Base-by-base conservation (phyloP, 2,888 invertebrate genomes). In the Sphaerophoria taeniata region DNA sequence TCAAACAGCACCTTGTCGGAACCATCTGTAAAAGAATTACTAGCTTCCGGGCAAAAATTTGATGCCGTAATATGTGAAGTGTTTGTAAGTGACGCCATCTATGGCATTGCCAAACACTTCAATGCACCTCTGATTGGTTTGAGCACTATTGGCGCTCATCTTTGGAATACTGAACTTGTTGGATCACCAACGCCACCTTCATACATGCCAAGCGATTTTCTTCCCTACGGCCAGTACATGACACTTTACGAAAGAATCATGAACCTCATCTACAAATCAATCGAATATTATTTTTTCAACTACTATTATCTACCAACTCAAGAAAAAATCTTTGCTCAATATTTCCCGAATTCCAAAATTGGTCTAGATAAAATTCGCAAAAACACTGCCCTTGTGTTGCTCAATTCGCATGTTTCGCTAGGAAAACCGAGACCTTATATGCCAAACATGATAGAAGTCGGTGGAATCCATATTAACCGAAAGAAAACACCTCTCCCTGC, bases 401-500 rank as follows among this genome's bases (percentile, higher is more conserved):
- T 92, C 0, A 92, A 92, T 74, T 89, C 89, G 11, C 92, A 92
- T 67, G 90, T 90, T 9, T 90, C 90, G 0, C 87, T 91, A 4
- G 89, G 89, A 31, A 89, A 87, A 58, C 90, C 91, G 0, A 89
- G 91, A 3, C 91, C 92, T 3, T 91, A 91, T 84, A 87, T 90
- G 2, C 90, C 91, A 36, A 92, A 92, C 79, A 91, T 92, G 89
- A 90, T 92, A 53, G 92, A 92, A 70, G 90, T 92, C 9, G 92
- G 92, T 0, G 92, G 92, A 45, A 89, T 92, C 89, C 92, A 92
- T 70, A 89, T 92, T 31, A 90, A 91, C 78, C 88, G 89, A 43
- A 43, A 7, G 0, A 79, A 90, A 24, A 88, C 88, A 6, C 89
- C 90, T 0, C 78, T 92, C 69, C 91, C 92, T 0, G 82, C 75